Evolutionary conservation across 2,113 vertebrate genomes (phyloP).

Genomic region (Channa argus): DNA sequence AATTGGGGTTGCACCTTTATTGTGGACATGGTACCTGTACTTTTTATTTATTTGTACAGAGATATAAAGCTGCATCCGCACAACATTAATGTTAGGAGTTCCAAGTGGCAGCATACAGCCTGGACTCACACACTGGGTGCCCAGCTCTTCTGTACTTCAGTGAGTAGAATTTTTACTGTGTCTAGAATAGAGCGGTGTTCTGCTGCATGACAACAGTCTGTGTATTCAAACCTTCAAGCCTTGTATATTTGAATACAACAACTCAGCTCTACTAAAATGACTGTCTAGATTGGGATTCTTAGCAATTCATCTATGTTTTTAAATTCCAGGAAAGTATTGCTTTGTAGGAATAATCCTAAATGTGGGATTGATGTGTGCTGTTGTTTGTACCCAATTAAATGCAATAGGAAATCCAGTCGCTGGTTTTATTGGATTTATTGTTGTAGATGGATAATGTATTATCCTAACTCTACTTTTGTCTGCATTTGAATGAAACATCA

Average conservation of each 20-base stretch:
- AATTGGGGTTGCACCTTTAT: background rate
- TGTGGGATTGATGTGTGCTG: background rate
- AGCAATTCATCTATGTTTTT: background rate
- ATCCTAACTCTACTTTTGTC: conserved; percentile 29
- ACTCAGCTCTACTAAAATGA: no score
- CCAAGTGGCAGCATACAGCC: background rate
- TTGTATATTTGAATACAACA: no score
- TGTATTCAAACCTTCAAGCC: no score
- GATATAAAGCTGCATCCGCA: background rate
- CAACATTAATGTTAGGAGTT: background rate
- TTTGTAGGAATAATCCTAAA: background rate
- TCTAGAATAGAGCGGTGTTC: no score
- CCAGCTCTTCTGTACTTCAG: no score
- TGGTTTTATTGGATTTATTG: conserved; percentile 62
- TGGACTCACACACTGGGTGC: no score
- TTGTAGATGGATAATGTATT: conserved; percentile 35
- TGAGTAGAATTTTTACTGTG: no score
- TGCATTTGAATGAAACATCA: conserved; percentile 25
- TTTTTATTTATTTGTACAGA: conserved; percentile 48
- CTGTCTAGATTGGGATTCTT: no score
- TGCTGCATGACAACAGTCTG: no score
- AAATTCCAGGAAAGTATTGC: background rate
- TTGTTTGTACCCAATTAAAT: conserved; percentile 15
- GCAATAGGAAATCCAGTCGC: background rate
- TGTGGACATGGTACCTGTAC: background rate